Evolutionary conservation across 1,140 invertebrate species (phyloP), one percentile per base, ranked within the genome.

Genomic region (Dryas iulia): DNA sequence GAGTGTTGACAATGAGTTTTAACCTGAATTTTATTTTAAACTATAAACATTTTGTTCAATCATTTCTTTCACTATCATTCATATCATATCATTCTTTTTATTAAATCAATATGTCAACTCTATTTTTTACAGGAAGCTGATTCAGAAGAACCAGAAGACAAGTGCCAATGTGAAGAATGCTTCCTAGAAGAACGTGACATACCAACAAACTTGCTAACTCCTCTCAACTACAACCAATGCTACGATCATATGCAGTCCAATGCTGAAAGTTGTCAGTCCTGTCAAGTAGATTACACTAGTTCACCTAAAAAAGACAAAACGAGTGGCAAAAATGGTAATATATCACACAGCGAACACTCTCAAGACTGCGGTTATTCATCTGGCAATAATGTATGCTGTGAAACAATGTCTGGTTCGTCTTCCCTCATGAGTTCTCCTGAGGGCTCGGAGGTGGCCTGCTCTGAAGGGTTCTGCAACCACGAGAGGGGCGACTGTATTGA

Each of bases 301-400:
- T 84, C 82, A 6, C 80, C 82, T n/a, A 83, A 84, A 72, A 88
- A 89, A 53, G 71, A 68, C 31, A 85, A 87, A 62, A 89, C 84
- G 65, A 66, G 74, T 24, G 62, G 66, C 58, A 91, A 91, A 85
- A 87, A 84, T 35, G 92, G 92, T 64, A 93, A 92, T 66, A 93
- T 94, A 74, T 94, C 93, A 14, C 94, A 93, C 2, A 95, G 93
- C 76, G 95, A 96, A 78, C 94, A 94, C 76, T 95, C 94, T n/a
- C 95, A 96, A 81, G 96, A 97, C 85, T 97, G 95, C 83, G 96
- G 96, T 30, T 97, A 97, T 82, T 96, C 95, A 21, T 97, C 96
- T 8, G 96, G 96, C 69, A 94, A 84, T 72, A 96, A 95, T 78
- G 95, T 95, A 24, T 94, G 93, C 78, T 94, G 93, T 80, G 94